These are phyloP conservation scores for Steinernema scapterisci DNA, from an alignment of 2,888 invertebrate genomes.

Conservation along the genomic window DNA sequence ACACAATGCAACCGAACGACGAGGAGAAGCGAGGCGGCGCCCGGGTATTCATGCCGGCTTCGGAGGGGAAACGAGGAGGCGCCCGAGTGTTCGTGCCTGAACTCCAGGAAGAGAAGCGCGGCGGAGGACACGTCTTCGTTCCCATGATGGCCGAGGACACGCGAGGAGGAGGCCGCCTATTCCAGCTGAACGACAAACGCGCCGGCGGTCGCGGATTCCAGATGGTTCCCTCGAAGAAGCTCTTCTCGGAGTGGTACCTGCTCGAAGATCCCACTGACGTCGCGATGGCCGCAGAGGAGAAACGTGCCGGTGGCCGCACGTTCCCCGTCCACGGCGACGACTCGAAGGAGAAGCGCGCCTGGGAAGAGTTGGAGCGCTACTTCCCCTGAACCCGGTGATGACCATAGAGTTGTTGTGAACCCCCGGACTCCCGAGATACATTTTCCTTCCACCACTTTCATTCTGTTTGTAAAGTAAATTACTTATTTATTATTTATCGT, in stretches of 20 bases:
- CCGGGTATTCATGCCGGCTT: neutral
- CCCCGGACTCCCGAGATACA: neutral
- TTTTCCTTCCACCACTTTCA: neutral
- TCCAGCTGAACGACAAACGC: neutral
- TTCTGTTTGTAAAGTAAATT: slow-evolving; percentile 2
- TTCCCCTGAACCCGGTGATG: neutral
- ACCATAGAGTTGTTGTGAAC: neutral
- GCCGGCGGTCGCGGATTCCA: slow-evolving; percentile 21
- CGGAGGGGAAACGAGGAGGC: neutral
- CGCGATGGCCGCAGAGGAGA: neutral
- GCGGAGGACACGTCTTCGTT: neutral
- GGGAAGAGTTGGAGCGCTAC: slow-evolving; percentile 6
- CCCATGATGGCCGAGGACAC: neutral
- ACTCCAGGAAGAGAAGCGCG: slow-evolving; percentile 4
- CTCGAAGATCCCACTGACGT: neutral
- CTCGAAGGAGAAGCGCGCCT: slow-evolving; percentile 25
- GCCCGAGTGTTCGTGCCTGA: neutral
- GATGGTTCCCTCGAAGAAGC: slow-evolving; percentile 16
- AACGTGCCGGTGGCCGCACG: slow-evolving; percentile 9
- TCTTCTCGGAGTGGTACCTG: slow-evolving; percentile 15
- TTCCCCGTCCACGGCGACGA: slow-evolving; percentile 20
- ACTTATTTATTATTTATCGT: slow-evolving; percentile 17
- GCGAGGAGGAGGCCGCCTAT: slow-evolving; percentile 1
- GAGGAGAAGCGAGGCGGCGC: slow-evolving; percentile 14
- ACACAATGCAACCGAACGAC: too few species aligned